Conservation (phyloP, 37 sponge, comb jelly and placozoan species). For the Aplysina aerophoba region DNA sequence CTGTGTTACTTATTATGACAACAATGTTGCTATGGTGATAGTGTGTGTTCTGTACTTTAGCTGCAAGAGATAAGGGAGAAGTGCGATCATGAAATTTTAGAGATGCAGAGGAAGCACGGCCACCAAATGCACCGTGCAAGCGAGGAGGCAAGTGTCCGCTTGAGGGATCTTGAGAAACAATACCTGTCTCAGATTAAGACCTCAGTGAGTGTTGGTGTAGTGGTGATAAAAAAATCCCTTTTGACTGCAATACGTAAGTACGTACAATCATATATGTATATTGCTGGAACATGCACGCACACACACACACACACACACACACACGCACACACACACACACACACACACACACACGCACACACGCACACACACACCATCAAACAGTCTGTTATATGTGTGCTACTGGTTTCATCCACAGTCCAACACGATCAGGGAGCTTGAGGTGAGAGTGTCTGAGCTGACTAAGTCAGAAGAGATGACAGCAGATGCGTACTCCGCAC, state of each 20-base stretch:
- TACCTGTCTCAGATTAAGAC: background rate
- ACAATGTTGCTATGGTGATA: background rate
- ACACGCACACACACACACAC: too few species aligned
- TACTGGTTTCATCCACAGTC: too few species aligned
- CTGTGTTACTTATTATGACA: too few species aligned
- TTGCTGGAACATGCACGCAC: too few species aligned
- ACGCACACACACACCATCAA: too few species aligned
- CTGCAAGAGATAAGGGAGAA: constrained; percentile 7
- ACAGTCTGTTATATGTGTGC: too few species aligned
- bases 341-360: too few species aligned
- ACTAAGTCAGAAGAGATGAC: background rate
- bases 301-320: too few species aligned
- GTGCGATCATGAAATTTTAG: background rate
- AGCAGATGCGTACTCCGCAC: background rate
- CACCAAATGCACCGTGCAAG: background rate
- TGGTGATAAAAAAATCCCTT: too few species aligned
- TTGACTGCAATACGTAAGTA: too few species aligned
- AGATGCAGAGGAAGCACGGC: constrained; percentile 5
- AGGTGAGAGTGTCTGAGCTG: background rate
- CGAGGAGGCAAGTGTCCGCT: background rate
- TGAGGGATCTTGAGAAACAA: background rate
- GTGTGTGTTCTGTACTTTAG: constrained; percentile 10
- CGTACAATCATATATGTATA: too few species aligned
- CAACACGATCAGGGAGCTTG: background rate
- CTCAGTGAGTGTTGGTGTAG: constrained; percentile 5